These are phyloP conservation scores for Plecturocebus donacophilus DNA, from an alignment of 2,113 vertebrate genomes.

Conservation along the genomic window DNA sequence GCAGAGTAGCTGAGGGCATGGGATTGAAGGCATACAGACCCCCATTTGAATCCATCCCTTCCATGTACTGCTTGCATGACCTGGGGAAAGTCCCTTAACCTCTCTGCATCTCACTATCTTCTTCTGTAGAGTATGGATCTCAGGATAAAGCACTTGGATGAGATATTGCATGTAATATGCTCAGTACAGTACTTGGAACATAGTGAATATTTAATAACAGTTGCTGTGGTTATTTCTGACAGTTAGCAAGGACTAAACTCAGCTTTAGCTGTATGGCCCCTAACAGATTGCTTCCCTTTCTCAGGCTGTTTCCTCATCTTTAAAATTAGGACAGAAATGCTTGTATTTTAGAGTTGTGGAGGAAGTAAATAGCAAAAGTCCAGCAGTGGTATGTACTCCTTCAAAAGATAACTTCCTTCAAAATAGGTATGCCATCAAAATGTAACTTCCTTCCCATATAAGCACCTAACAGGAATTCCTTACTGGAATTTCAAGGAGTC, in stretches of 20 bases:
- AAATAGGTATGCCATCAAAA: not conserved
- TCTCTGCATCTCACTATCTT: not conserved
- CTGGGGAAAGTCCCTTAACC: not conserved
- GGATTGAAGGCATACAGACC: not conserved
- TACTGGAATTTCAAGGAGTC: not conserved
- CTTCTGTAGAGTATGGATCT: not conserved
- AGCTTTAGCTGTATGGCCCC: not conserved
- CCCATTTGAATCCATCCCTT: not conserved
- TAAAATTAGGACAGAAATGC: not conserved
- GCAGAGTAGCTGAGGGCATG: too few species aligned
- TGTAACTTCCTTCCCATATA: not conserved
- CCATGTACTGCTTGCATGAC: not conserved
- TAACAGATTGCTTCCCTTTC: not conserved
- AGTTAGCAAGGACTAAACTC: not conserved
- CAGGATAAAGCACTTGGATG: not conserved
- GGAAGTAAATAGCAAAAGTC: not conserved
- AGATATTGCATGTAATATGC: fast-evolving
- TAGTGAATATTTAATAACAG: not conserved
- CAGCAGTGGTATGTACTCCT: not conserved
- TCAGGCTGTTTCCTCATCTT: not conserved
- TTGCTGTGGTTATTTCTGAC: not conserved
- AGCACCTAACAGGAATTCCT: not conserved
- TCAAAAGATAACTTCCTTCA: not conserved
- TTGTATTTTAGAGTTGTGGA: not conserved
- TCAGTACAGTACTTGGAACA: not conserved